Percentiles rank a stretch among this genome's conserved stretches.
These are phyloP conservation scores for Colius striatus DNA, from an alignment of 2,113 vertebrate genomes.

Conservation along the genomic window DNA sequence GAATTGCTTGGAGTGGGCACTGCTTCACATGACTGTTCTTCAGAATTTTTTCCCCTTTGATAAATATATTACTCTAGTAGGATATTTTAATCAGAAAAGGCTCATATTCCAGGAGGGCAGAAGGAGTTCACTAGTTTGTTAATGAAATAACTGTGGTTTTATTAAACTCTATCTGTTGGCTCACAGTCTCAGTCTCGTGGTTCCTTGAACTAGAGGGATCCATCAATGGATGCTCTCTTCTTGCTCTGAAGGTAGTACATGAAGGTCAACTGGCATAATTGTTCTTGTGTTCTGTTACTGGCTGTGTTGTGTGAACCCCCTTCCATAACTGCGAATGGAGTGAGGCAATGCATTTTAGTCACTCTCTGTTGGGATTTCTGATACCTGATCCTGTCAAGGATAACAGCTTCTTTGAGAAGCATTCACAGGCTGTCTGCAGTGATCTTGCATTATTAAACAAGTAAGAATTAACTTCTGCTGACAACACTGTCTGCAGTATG, in stretches of 20 bases:
- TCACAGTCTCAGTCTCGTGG: neutral
- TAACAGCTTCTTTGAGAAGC: neutral
- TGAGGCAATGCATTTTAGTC: neutral
- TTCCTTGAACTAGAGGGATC: neutral
- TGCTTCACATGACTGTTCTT: neutral
- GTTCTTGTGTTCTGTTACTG: neutral
- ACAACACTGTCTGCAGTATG: neutral
- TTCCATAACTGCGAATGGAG: neutral
- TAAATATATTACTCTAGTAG: neutral
- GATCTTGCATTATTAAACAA: conserved; percentile 36
- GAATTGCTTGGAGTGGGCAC: neutral
- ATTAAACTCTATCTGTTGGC: neutral
- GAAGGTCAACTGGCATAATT: neutral
- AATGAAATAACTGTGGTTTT: neutral
- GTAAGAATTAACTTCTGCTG: conserved; percentile 17
- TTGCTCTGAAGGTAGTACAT: neutral
- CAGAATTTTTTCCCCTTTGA: neutral
- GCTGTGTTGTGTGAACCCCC: neutral
- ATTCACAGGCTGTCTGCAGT: conserved; percentile 24
- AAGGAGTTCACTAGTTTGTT: neutral
- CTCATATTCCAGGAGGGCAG: neutral
- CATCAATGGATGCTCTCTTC: neutral
- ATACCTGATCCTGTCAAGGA: neutral
- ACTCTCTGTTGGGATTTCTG: neutral
- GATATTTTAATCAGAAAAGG: neutral